Evolutionary conservation across 2,113 vertebrate species (phyloP).

Genomic region (Alethe castanea): DNA sequence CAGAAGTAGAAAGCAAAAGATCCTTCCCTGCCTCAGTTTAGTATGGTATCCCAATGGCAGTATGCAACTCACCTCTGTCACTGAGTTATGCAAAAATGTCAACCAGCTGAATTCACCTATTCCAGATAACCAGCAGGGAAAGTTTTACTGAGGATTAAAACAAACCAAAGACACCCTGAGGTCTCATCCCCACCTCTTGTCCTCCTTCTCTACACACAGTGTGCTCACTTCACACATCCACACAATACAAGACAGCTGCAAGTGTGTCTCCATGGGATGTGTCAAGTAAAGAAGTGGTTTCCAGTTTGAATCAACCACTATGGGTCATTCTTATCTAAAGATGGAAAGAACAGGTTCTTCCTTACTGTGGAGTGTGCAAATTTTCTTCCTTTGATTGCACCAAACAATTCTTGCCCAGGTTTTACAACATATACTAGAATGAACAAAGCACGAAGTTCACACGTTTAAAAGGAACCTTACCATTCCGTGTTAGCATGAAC

Average conservation of each 20-base stretch:
- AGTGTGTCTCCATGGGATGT: neutral
- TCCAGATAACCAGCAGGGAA: neutral
- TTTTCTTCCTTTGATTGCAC: neutral
- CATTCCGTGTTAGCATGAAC: neutral
- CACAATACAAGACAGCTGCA: neutral
- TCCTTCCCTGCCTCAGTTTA: neutral
- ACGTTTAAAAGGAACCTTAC: neutral
- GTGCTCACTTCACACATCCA: neutral
- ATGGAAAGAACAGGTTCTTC: neutral
- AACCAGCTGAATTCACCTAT: neutral
- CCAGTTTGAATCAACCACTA: neutral
- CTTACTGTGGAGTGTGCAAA: neutral
- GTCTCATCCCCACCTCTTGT: neutral
- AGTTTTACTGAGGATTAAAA: neutral
- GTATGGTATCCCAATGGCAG: rapidly evolving
- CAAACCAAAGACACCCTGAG: neutral
- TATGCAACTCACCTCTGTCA: neutral
- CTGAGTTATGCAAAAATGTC: neutral
- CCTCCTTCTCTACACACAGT: neutral
- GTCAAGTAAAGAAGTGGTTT: neutral
- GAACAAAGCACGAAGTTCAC: neutral
- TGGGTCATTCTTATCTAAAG: neutral
- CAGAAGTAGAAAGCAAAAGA: neutral
- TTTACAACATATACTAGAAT: rapidly evolving
- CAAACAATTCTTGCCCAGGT: neutral